A percentile compares a stretch with the other conserved stretches of the same genome.
Evolutionary conservation across 2,888 invertebrate species (phyloP).

Genomic region (Toxonevra muliebris): DNA sequence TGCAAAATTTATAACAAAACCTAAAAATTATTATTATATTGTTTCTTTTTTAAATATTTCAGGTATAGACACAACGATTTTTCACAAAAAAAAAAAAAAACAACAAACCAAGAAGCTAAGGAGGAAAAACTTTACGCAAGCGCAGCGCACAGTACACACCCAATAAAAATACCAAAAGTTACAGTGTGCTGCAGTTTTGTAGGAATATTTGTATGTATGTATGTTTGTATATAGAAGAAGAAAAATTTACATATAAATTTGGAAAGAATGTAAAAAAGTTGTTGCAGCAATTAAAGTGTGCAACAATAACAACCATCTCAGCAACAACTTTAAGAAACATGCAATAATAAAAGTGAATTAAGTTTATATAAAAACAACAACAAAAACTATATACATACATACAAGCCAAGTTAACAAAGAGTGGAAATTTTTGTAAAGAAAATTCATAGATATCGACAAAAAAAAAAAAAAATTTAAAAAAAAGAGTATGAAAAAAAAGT

Average conservation of each 20-base stretch:
- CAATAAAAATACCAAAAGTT: background rate
- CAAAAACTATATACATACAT: constrained; percentile 7
- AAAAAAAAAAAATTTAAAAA: background rate
- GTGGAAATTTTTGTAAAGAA: background rate
- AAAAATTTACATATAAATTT: constrained; percentile 49
- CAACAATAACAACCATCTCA: constrained; percentile 36
- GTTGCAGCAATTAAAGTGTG: constrained; percentile 45
- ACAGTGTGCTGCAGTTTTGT: background rate
- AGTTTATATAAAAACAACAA: constrained; percentile 2
- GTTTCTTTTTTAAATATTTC: too few species aligned
- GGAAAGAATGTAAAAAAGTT: constrained; percentile 52
- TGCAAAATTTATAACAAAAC: too few species aligned
- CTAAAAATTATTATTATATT: too few species aligned
- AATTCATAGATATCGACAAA: background rate
- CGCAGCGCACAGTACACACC: background rate
- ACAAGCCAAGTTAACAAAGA: background rate
- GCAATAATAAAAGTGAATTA: constrained; percentile 25
- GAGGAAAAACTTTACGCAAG: background rate
- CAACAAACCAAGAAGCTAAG: constrained; percentile 3
- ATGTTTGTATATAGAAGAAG: background rate
- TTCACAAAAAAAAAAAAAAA: background rate
- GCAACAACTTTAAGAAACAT: constrained; percentile 29
- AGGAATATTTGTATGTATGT: too few species aligned
- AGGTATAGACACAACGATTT: too few species aligned
- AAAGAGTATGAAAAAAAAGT: background rate